phyloP scores from a whole-genome alignment of 2,113 vertebrate species.

The Cebidichthys violaceus region DNA sequence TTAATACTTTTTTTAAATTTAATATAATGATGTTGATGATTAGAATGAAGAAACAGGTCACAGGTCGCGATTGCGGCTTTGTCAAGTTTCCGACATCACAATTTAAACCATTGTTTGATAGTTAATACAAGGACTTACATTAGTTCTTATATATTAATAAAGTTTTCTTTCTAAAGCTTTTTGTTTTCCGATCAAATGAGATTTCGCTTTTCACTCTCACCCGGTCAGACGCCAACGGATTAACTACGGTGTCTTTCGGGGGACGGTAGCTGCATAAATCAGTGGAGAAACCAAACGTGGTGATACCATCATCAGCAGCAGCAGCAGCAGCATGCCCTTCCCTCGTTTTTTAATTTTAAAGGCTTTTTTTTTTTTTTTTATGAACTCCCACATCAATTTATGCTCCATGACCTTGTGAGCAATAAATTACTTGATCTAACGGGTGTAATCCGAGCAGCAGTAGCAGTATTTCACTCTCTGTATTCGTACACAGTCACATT shows the following conservation, averaged over 20 bases:
- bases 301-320: neutral
- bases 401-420: neutral
- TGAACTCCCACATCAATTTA: conserved; percentile 16
- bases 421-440: neutral
- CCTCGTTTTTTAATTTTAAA: neutral
- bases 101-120: too few species aligned
- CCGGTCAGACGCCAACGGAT: neutral
- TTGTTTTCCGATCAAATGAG: neutral
- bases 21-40: neutral
- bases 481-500: neutral
- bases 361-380: too few species aligned
- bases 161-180: too few species aligned
- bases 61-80: neutral
- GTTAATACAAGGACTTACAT: neutral
- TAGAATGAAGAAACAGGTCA: neutral
- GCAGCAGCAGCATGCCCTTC: neutral
- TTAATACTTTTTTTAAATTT: neutral
- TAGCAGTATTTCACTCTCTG: neutral
- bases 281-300: neutral
- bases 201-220: neutral
- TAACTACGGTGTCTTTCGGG: neutral
- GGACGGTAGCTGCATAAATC: neutral
- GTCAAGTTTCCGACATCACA: neutral
- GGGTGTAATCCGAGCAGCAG: neutral
- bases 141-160: too few species aligned